These are phyloP conservation scores for Stichopus chloronotus DNA, from an alignment of 35 echinoderm and acorn worm genomes.

Conservation along the genomic window DNA sequence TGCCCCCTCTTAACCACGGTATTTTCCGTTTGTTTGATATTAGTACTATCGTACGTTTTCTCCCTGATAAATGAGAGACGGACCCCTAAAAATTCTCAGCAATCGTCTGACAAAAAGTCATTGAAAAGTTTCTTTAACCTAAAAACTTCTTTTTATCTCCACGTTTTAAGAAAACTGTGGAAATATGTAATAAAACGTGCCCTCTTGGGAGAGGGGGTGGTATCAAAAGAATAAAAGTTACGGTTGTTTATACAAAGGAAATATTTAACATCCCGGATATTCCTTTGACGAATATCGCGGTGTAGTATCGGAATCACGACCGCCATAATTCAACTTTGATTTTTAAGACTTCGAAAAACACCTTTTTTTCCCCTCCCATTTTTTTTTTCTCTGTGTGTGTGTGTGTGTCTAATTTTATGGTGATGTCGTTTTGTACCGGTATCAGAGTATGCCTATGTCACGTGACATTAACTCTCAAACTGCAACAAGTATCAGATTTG, in stretches of 20 bases:
- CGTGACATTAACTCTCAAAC: no score
- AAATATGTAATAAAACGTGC: constrained; percentile 60
- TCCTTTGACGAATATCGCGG: constrained; percentile 40
- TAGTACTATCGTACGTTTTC: no score
- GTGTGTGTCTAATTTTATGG: no score
- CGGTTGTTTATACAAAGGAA: constrained; percentile 55
- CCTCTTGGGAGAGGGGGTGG: constrained; percentile 28
- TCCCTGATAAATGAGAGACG: no score
- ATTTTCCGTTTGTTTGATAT: no score
- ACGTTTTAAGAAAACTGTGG: constrained; percentile 6
- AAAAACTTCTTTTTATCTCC: constrained; percentile 10
- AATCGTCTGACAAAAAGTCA: not conserved
- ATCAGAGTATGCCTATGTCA: no score
- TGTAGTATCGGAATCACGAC: constrained; percentile 40
- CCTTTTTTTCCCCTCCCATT: constrained; percentile 2
- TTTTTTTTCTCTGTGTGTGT: not conserved
- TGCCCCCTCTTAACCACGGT: no score
- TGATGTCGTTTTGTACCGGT: no score
- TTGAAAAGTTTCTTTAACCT: constrained; percentile 53
- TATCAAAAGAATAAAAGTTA: constrained; percentile 49
- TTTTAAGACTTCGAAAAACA: constrained; percentile 52
- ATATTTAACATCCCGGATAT: constrained; percentile 46
- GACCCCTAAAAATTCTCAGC: constrained; percentile 25
- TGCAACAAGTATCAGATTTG: no score
- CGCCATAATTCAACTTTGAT: constrained; percentile 58